Evolutionary conservation across 2,888 invertebrate genomes (phyloP), one percentile per base, ranked within the genome.

Genomic region (Caenorhabditis drosophilae): DNA sequence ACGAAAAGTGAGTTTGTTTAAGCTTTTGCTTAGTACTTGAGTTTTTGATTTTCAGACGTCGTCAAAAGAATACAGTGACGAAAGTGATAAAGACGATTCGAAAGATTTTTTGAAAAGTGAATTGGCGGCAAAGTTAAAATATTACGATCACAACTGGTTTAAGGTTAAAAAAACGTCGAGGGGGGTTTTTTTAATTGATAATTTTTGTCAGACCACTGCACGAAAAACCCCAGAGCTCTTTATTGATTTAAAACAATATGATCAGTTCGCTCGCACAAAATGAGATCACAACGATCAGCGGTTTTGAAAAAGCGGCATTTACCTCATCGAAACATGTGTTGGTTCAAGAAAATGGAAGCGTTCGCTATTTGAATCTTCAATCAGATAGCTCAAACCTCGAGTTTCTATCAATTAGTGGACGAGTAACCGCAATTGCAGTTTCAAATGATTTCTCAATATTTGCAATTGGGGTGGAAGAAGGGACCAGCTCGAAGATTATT

Each of bases 201-300:
- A n/a, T 12, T 20, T 20, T 6, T 48, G 63, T 56, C 52, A 70
- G 70, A 54, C 44, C 25, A 57, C 57, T 18, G 63, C 61, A 7
- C 34, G 41, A 25, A 66, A 64, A 36, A 50, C 44, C 3, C 73
- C 73, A 0, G 70, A 69, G 42, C 31, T 67, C 0, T 64, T 73
- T 47, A 69, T 71, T 50, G 70, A 74, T 48, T 36, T 42, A 2
- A 59, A 64, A 38, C 74, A 71, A 53, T 70, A 74, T 74, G 74
- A 60, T 42, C 70, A 64, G 36, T 72, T 64, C 49, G 60, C 67
- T 45, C 61, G 70, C 44, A 34, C 63, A 52, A 62, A 64, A 36
- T 64, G 59, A 56, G 25, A 40, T 61, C 11, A 2, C 25, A 4
- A 57, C 63, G 11, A 31, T 67, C 15, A 61, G 53, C 31, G 70